phyloP scores from a whole-genome alignment of 2,797 vertebrate species.

The Hephaestus fuliginosus region DNA sequence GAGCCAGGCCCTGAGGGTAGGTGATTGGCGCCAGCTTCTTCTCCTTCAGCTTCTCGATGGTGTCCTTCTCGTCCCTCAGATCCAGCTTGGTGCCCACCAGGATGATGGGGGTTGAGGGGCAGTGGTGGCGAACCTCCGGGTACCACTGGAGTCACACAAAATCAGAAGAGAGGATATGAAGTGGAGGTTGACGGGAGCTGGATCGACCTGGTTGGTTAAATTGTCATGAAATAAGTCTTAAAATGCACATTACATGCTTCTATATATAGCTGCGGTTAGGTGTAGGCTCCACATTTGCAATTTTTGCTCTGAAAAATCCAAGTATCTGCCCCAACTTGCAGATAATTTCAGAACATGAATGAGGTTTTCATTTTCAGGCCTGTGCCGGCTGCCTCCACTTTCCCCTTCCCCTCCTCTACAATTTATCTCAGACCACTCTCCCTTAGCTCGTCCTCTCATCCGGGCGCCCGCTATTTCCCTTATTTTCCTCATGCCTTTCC shows the following conservation, averaged over 20 bases:
- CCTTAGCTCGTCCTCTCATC: background rate
- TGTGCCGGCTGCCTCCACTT: background rate
- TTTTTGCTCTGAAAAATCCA: background rate
- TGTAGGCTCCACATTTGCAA: background rate
- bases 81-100: constrained; percentile 96
- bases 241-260: background rate
- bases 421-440: background rate
- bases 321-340: background rate
- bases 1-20: constrained; percentile 86
- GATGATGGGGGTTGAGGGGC: constrained; percentile 92
- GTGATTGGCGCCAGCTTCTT: constrained; percentile 92
- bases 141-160: constrained; percentile 86
- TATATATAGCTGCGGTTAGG: background rate
- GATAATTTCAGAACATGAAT: background rate
- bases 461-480: too few relatives aligned
- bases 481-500: background rate
- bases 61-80: constrained; percentile 94
- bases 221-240: background rate
- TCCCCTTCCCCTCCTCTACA: background rate
- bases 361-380: background rate
- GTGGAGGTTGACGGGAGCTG: background rate
- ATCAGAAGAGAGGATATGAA: background rate
- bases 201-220: background rate
- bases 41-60: constrained; percentile 95
- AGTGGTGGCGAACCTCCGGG: constrained; percentile 94